A percentile compares a stretch with the other conserved stretches of the same genome.
These are phyloP conservation scores for Chamaea fasciata DNA, from an alignment of 2,113 vertebrate species.

Conservation along the genomic window DNA sequence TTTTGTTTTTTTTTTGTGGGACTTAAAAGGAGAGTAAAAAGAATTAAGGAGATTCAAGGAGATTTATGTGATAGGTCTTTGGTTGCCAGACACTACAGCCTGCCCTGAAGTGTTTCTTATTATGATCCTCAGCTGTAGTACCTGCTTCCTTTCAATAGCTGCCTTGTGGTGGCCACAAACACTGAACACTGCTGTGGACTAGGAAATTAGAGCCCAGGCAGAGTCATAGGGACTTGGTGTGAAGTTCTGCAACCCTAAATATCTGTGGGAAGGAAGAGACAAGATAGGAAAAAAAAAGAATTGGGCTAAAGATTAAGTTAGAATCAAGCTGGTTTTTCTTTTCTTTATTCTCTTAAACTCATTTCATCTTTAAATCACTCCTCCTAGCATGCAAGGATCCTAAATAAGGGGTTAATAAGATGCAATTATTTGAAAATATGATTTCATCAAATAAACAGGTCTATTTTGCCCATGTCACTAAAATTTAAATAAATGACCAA, in stretches of 20 bases:
- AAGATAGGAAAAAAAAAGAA: conserved; percentile 62
- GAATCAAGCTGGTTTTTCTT: not conserved
- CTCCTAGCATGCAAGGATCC: conserved; percentile 47
- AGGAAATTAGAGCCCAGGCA: conserved; percentile 62
- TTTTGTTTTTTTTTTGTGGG: not conserved
- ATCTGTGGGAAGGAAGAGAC: conserved; percentile 66
- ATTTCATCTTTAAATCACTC: conserved; percentile 20
- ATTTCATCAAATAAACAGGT: not conserved
- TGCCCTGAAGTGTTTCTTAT: conserved; percentile 41
- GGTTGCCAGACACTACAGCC: conserved; percentile 38
- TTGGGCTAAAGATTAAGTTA: conserved; percentile 51
- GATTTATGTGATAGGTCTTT: not conserved
- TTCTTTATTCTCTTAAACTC: not conserved
- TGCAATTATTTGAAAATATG: not conserved
- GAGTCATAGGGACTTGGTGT: conserved; percentile 61
- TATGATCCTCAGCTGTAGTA: conserved; percentile 58
- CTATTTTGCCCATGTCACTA: not conserved
- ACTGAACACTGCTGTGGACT: conserved; percentile 64
- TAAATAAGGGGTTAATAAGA: conserved; percentile 17
- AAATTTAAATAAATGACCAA: not conserved
- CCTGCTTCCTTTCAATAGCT: conserved; percentile 65
- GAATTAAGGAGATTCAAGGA: not conserved
- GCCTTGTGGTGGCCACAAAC: conserved; percentile 64
- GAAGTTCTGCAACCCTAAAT: conserved; percentile 66
- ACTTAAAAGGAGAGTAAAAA: not conserved